phyloP scores from a whole-genome alignment of 2,797 vertebrate species.

The Emydoidea blandingii region DNA sequence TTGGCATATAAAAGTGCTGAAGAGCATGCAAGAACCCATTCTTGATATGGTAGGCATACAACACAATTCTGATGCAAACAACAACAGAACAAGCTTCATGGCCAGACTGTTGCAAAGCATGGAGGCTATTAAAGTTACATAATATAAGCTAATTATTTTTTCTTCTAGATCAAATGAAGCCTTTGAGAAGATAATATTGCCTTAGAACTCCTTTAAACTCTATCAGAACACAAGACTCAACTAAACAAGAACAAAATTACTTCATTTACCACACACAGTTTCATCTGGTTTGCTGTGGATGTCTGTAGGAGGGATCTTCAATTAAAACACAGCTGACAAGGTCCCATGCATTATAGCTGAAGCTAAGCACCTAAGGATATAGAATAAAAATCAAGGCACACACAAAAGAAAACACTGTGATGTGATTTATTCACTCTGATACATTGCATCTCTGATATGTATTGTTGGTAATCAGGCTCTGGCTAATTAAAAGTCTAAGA shows the following conservation, averaged over 20 bases:
- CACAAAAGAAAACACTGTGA: not conserved
- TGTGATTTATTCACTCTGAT: conserved; percentile 25
- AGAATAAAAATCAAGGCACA: not conserved
- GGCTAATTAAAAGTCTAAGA: conserved; percentile 51
- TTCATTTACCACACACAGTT: conserved; percentile 36
- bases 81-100: not conserved
- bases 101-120: not conserved
- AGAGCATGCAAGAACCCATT: not conserved
- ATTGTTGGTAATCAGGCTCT: not conserved
- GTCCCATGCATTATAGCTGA: not conserved
- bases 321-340: conserved; percentile 32
- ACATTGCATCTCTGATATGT: not conserved
- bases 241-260: conserved; percentile 33
- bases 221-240: not conserved
- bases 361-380: not conserved
- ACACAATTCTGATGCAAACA: conserved; percentile 7
- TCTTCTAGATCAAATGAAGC: not conserved
- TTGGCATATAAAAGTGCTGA: not conserved
- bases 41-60: not conserved
- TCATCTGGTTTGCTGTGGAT: conserved; percentile 16
- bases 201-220: conserved; percentile 42
- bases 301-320: conserved; percentile 12
- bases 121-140: not conserved
- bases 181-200: conserved; percentile 2
- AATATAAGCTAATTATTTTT: not conserved